Conservation (phyloP, 2,797 vertebrate species). For the Serranus cabrilla region DNA sequence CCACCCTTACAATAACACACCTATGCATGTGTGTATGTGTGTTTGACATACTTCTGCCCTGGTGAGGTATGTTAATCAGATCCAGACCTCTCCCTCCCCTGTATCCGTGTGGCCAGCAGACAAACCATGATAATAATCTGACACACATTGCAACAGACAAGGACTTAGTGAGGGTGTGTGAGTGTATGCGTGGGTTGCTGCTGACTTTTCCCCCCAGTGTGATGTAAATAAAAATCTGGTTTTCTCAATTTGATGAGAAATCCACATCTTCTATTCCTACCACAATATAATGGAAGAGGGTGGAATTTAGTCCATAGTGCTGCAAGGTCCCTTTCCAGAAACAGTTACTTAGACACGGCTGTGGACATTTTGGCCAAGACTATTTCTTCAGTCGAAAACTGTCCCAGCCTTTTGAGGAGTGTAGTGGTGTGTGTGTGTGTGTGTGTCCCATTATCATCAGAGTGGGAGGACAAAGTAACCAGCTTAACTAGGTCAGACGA, state of each 20-base stretch:
- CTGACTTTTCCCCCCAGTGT: neutral
- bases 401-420: constrained; percentile 29
- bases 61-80: constrained; percentile 76
- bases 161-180: constrained; percentile 13
- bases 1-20: neutral
- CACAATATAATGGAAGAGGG: neutral
- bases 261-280: neutral
- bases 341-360: neutral
- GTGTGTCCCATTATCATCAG: constrained; percentile 60
- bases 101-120: constrained; percentile 24
- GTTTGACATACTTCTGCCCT: neutral
- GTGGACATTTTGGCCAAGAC: neutral
- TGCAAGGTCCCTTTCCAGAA: neutral
- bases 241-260: neutral
- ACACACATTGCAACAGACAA: constrained; percentile 34
- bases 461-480: constrained; percentile 73
- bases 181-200: neutral
- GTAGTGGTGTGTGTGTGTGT: constrained; percentile 18
- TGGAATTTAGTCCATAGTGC: neutral
- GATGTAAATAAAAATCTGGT: constrained; percentile 4
- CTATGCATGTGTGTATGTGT: constrained; percentile 2
- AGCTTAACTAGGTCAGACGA: constrained; percentile 78
- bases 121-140: constrained; percentile 42
- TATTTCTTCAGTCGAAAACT: constrained; percentile 12
- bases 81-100: constrained; percentile 63